Conservation (phyloP, 2,113 vertebrate genomes). For the Pavo muticus region DNA sequence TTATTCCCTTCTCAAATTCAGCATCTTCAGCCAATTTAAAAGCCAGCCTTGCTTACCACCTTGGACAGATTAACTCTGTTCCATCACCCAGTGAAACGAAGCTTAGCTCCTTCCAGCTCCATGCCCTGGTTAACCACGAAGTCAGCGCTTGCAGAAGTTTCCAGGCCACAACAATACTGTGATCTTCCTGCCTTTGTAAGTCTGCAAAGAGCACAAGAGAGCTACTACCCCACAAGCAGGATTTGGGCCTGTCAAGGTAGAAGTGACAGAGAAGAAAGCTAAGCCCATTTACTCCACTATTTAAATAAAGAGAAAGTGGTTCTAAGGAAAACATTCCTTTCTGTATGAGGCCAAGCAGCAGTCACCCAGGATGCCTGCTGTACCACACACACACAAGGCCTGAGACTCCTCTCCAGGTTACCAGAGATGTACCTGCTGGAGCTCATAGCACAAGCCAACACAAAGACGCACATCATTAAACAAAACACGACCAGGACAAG, state of each 20-base stretch:
- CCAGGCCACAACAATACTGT: neutral
- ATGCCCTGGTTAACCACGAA: neutral
- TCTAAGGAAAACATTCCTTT: neutral
- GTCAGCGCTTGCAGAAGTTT: neutral
- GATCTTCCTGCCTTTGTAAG: neutral
- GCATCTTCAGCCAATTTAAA: neutral
- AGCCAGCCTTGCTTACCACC: neutral
- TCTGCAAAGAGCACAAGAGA: neutral
- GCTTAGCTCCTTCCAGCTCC: neutral
- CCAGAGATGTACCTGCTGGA: neutral
- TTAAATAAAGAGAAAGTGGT: neutral
- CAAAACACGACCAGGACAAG: neutral
- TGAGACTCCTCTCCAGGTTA: neutral
- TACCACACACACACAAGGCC: accelerated
- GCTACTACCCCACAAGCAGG: neutral
- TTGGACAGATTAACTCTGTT: neutral
- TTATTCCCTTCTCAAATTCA: neutral
- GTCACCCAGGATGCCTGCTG: neutral
- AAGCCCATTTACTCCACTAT: neutral
- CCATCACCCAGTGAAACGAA: neutral
- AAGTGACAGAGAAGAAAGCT: neutral
- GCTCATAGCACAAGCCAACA: neutral
- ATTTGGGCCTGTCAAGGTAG: neutral
- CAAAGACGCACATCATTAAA: neutral
- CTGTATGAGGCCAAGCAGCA: neutral